phyloP scores from a whole-genome alignment of 2,113 vertebrate genomes.

The Perca fluviatilis region DNA sequence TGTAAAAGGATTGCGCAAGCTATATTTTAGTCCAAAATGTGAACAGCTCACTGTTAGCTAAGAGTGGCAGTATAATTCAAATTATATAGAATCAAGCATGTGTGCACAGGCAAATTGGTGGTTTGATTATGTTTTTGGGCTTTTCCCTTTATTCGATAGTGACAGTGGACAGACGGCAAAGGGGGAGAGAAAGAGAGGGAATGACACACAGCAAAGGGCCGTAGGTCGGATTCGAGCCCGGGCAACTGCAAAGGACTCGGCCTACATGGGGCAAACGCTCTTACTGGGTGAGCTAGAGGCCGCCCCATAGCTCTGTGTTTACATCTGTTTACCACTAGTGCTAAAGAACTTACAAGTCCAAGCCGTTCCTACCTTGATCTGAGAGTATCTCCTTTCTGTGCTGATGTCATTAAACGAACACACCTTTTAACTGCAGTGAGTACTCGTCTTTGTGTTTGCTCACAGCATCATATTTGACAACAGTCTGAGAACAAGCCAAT shows the following conservation, averaged over 20 bases:
- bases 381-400: neutral
- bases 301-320: neutral
- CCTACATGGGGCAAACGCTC: no score
- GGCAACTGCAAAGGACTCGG: no score
- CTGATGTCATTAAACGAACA: neutral
- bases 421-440: conserved; percentile 11
- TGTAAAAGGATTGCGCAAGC: neutral
- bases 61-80: neutral
- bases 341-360: neutral
- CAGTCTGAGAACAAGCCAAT: conserved; percentile 14
- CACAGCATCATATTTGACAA: neutral
- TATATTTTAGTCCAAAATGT: neutral
- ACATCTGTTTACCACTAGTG: neutral
- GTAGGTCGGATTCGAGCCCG: no score
- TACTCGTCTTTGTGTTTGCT: neutral
- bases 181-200: no score
- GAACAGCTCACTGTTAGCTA: neutral
- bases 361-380: neutral
- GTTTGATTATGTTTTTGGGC: neutral
- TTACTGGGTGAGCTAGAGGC: no score
- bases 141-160: no score
- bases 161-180: no score
- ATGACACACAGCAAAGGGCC: no score
- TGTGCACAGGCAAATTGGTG: neutral
- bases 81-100: neutral